Evolutionary conservation across 2,113 vertebrate genomes (phyloP).

Genomic region (Laticauda laticaudata): DNA sequence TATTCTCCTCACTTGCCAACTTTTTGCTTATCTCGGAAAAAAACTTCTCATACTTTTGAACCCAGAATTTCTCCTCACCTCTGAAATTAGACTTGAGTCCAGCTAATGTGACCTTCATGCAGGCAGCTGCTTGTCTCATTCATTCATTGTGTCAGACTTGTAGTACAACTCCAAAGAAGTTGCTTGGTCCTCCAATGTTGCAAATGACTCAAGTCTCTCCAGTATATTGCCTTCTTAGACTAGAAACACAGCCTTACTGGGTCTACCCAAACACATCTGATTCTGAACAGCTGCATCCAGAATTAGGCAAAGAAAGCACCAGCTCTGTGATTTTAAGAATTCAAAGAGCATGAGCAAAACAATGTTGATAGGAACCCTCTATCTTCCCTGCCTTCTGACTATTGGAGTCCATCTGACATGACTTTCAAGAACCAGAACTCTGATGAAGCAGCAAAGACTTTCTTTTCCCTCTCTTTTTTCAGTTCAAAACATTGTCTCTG

Average conservation of each 20-base stretch:
- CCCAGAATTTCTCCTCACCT: neutral
- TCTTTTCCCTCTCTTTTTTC: neutral
- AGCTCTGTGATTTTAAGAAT: neutral
- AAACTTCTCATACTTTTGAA: neutral
- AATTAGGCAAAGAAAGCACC: neutral
- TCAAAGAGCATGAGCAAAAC: neutral
- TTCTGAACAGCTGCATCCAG: neutral
- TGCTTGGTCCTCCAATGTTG: neutral
- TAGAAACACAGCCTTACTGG: neutral
- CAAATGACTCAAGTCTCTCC: neutral
- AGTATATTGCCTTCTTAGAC: neutral
- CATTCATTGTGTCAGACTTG: neutral
- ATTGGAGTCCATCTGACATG: neutral
- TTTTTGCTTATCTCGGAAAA: neutral
- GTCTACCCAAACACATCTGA: neutral
- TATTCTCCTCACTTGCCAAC: neutral
- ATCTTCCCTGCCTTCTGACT: neutral
- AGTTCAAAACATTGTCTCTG: neutral
- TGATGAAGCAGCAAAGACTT: neutral
- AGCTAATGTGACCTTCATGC: neutral
- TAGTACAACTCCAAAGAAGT: neutral
- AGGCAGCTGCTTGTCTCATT: neutral
- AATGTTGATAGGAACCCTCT: neutral
- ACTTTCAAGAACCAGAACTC: neutral
- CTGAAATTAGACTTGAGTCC: neutral